Evolutionary conservation across 2,113 vertebrate species (phyloP), one percentile per base, ranked within the genome.

Genomic region (Tragelaphus scriptus): DNA sequence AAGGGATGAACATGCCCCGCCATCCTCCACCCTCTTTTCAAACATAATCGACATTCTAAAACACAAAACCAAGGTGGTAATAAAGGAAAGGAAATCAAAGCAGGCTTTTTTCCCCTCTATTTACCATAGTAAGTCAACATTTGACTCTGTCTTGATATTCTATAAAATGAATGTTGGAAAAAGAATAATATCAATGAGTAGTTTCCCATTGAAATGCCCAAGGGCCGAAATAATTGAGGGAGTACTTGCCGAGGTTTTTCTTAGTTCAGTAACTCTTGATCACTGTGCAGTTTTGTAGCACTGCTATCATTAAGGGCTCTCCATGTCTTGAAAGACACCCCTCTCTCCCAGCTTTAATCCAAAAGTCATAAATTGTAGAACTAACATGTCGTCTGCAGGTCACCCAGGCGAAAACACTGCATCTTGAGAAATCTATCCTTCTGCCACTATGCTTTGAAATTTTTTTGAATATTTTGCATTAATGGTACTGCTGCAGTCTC

Each of bases 241-340:
- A 97, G 82, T 97, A 93, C 95, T 98, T 97, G 97, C 92, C 30
- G 91, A 96, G 98, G 94, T 94, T 98, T 98, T 97, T 97, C 97
- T 98, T 98, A 98, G 98, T 98, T 98, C 97, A 98, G 90, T 98
- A 98, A 98, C 98, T 98, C 97, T 97, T 97, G 95, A 97, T 98
- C 97, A 98, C 91, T 77, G 65, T 96, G 97, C 95, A 56, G 95
- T 97, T 96, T 84, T 91, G 94, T 97, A 94, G 91, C 97, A 96
- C 88, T 90, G 94, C 98, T 98, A 49, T 97, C 98, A 97, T 98
- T 98, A 97, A 96, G 86, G 96, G 88, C 97, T 97, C 92, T 96
- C 87, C 80, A 58, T 98, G 94, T 98, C 97, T 98, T 82, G 88
- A 96, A 96, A 82, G 96, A 94, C 77, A 97, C 91, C 90, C 95